A percentile compares a stretch with the other conserved stretches of the same genome.
Evolutionary conservation across 2,113 vertebrate genomes (phyloP).

Genomic region (Genyomyrus donnyi): DNA sequence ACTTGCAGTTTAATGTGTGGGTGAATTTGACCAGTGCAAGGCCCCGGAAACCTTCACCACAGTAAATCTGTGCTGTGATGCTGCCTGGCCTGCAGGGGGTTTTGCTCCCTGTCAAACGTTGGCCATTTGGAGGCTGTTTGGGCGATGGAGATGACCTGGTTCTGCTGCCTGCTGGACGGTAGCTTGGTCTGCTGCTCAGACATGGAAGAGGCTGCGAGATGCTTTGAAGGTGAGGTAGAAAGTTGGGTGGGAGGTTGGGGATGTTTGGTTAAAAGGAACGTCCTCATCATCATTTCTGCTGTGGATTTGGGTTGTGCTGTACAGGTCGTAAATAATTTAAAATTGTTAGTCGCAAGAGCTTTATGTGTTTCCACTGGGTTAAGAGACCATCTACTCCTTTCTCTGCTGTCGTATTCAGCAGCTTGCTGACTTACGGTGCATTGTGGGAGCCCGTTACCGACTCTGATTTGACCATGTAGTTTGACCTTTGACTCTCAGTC

Average conservation of each 20-base stretch:
- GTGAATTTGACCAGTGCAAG: not conserved
- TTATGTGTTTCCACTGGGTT: not conserved
- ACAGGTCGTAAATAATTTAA: not conserved
- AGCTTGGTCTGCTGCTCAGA: not conserved
- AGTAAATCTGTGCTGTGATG: not conserved
- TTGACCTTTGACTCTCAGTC: not conserved
- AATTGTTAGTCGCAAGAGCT: not conserved
- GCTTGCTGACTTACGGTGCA: not conserved
- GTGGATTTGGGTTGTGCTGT: not conserved
- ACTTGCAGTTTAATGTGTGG: not conserved
- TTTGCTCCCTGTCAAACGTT: not conserved
- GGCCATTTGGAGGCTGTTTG: not conserved
- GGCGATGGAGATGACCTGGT: not conserved
- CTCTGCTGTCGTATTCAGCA: not conserved
- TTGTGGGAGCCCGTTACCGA: not conserved
- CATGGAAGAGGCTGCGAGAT: not conserved
- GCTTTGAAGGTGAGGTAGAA: not conserved
- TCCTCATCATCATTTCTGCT: not conserved
- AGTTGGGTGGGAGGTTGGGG: not conserved
- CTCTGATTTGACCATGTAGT: not conserved
- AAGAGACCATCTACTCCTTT: not conserved
- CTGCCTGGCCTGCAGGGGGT: not conserved
- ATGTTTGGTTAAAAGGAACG: not conserved
- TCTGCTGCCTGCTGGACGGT: not conserved
- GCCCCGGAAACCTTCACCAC: not conserved